Evolutionary conservation across 2,888 invertebrate species (phyloP).

Genomic region (Harpalus rubripes): DNA sequence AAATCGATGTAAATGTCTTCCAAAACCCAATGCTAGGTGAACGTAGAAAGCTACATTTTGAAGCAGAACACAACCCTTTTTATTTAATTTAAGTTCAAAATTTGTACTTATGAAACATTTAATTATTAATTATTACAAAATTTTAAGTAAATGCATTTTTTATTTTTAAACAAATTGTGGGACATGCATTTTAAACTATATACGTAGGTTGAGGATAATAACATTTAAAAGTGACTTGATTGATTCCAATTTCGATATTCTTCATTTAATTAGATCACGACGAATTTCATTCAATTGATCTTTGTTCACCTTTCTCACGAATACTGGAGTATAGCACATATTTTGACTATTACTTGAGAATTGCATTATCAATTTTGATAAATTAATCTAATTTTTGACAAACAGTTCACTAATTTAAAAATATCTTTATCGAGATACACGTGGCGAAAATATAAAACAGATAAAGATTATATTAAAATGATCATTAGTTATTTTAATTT

Average conservation of each 20-base stretch:
- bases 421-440: background rate
- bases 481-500: background rate
- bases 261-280: background rate
- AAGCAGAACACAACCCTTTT: too few species aligned
- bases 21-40: too few species aligned
- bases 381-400: background rate
- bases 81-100: too few species aligned
- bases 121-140: too few species aligned
- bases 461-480: background rate
- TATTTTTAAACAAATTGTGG: too few species aligned
- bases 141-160: too few species aligned
- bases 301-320: background rate
- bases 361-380: background rate
- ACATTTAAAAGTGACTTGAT: background rate
- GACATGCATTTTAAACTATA: background rate
- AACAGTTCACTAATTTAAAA: background rate
- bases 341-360: background rate
- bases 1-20: too few species aligned
- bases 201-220: background rate
- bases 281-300: background rate
- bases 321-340: background rate
- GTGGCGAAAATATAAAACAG: background rate
- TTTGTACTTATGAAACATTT: too few species aligned
- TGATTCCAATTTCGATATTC: background rate
- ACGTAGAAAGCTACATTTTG: too few species aligned